Base-by-base conservation (phyloP, 2,113 vertebrate genomes). In the Oncorhynchus gorbuscha region DNA sequence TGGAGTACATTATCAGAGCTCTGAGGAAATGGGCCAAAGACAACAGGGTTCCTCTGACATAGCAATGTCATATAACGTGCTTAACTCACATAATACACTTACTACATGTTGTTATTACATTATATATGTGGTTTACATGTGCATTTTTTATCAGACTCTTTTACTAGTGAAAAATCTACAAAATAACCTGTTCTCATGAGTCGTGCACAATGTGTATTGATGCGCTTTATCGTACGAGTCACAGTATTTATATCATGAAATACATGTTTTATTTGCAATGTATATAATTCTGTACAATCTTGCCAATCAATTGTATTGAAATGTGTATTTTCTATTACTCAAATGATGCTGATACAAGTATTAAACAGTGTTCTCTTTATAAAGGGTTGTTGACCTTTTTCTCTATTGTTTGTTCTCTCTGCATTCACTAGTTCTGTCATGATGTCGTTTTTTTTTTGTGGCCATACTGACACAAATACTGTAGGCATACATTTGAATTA, bases 11-110 rank as follows among this genome's bases (percentile, higher is more conserved):
- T 84, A 93, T 97, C 81, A 93, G 96, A 61, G 86, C 94, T 80
- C 92, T 99, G 92, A 98, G 95, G 91, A 99, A 99, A 81, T 99
- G 98, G 98, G 98, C 97, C 88, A 99, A 98, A 87, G 97, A 99
- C 78, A 99, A 99, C 91, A 88, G 95, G 90, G 94, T 99, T 1
- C 82, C 95, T 62, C 45, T 98, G 30, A 97, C 86, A 86, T 87
- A 80, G 85, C 30, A 32, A 26, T 67, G 12, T 32, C 24, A 67
- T 30, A 30, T 67, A 67, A 67, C 35, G 49, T 9, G 2, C 75
- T 72, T 74, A 77, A 11, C 62, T 5, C 32, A 65, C n/a, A 8
- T 39, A 16, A 45, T 8, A 51, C 69, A 73, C 49, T 30, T 12
- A 30, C 48, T 32, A 72, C 22, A 16, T 26, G 65, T 30, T 64